Conservation (phyloP, 2,797 vertebrate genomes). For the Notamacropus eugenii region DNA sequence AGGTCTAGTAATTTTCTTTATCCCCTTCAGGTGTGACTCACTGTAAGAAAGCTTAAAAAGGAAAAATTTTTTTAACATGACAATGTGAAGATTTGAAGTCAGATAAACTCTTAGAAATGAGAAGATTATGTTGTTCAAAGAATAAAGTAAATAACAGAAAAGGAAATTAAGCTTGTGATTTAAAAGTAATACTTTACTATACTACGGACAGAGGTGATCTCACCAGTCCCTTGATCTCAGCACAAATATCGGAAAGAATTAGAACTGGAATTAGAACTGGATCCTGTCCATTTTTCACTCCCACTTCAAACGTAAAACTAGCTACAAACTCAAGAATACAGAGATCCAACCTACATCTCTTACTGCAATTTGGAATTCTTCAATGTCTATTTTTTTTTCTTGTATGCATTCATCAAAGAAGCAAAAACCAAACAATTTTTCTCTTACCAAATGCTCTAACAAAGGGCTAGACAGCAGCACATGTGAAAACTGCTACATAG, state of each 20-base stretch:
- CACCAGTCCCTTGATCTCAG: slow-evolving; percentile 33
- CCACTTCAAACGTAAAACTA: not conserved
- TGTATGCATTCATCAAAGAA: not conserved
- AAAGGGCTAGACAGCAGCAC: slow-evolving; percentile 23
- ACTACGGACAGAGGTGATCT: slow-evolving; percentile 44
- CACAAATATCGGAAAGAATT: slow-evolving; percentile 53
- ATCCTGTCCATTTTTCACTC: slow-evolving; percentile 48
- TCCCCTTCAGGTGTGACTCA: slow-evolving; percentile 19
- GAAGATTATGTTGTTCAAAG: not conserved
- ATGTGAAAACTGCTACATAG: slow-evolving; percentile 7
- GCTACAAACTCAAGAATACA: not conserved
- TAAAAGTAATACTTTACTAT: slow-evolving; percentile 27
- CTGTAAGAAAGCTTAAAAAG: slow-evolving; percentile 13
- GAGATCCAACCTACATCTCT: not conserved
- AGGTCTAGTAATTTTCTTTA: slow-evolving; percentile 11
- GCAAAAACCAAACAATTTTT: not conserved
- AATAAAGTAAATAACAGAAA: not conserved
- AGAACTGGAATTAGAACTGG: slow-evolving; percentile 50
- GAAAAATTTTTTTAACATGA: not conserved
- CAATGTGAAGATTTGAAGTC: slow-evolving; percentile 47
- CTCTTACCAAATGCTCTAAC: slow-evolving; percentile 48
- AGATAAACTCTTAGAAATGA: slow-evolving; percentile 25
- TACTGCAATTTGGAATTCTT: not conserved
- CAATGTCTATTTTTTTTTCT: not conserved
- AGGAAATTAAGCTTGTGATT: slow-evolving; percentile 49